These are phyloP conservation scores for Cheilosia vernalis DNA, from an alignment of 2,888 invertebrate genomes.

Conservation along the genomic window DNA sequence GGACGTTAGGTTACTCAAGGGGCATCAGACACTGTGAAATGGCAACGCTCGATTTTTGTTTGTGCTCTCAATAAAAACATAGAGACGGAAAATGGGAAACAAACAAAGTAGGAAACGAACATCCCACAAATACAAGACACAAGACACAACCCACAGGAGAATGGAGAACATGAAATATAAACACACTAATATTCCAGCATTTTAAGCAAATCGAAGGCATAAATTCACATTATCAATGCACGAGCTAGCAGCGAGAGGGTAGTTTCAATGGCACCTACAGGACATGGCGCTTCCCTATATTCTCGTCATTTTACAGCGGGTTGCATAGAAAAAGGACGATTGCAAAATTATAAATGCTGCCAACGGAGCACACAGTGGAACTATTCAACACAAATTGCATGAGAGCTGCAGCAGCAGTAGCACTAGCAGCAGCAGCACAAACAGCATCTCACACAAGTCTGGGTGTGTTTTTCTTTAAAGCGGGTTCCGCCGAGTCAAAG, in stretches of 20 bases:
- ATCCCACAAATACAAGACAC: neutral
- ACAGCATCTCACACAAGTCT: constrained; percentile 25
- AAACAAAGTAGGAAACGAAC: constrained; percentile 6
- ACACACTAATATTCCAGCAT: constrained; percentile 66
- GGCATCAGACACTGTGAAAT: constrained; percentile 13
- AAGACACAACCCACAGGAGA: constrained; percentile 11
- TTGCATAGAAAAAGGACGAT: constrained; percentile 4
- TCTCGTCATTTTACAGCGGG: constrained; percentile 35
- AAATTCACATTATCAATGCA: constrained; percentile 82
- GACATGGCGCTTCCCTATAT: constrained; percentile 44
- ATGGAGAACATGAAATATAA: constrained; percentile 53
- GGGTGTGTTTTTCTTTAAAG: neutral
- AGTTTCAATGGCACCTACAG: constrained; percentile 42
- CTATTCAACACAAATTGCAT: constrained; percentile 63
- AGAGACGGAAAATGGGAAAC: neutral
- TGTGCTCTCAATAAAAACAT: neutral
- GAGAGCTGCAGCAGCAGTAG: constrained; percentile 46
- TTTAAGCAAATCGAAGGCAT: constrained; percentile 75
- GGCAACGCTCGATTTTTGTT: neutral
- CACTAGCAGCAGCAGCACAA: constrained; percentile 42
- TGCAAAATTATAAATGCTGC: constrained; percentile 1
- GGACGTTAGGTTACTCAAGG: constrained; percentile 39
- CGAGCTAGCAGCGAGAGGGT: constrained; percentile 78
- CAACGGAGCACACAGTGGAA: constrained; percentile 34
- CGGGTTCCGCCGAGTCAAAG: neutral